Evolutionary conservation across 2,888 invertebrate genomes (phyloP).

Genomic region (Apomyelois bistriatella): DNA sequence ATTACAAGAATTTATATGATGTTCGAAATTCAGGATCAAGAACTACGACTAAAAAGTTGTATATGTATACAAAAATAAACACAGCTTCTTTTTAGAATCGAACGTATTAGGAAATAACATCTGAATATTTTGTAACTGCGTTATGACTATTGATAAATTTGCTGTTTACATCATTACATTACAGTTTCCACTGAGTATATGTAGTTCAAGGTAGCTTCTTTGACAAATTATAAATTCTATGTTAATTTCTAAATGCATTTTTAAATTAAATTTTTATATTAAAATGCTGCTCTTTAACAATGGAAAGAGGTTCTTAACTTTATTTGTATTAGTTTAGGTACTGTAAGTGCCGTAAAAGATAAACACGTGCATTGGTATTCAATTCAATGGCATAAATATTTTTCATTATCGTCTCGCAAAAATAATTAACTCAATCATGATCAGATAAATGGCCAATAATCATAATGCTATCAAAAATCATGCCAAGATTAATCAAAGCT

Average conservation of each 20-base stretch:
- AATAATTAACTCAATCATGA: neutral
- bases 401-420: neutral
- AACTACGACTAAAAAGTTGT: no score
- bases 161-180: neutral
- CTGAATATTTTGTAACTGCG: neutral
- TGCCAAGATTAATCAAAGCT: neutral
- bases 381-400: neutral
- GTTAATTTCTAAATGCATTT: neutral
- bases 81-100: neutral
- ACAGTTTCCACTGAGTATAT: neutral
- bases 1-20: no score
- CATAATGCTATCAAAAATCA: neutral
- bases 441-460: neutral
- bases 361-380: neutral
- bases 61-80: neutral
- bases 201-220: neutral
- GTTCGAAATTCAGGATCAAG: no score
- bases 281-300: no score
- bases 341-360: neutral
- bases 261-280: no score
- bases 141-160: neutral
- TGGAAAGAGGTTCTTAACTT: no score
- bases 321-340: no score
- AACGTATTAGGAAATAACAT: neutral
- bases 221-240: neutral